These are phyloP conservation scores for Cyphomyrus discorhynchus DNA, from an alignment of 2,113 vertebrate species.

Conservation along the genomic window DNA sequence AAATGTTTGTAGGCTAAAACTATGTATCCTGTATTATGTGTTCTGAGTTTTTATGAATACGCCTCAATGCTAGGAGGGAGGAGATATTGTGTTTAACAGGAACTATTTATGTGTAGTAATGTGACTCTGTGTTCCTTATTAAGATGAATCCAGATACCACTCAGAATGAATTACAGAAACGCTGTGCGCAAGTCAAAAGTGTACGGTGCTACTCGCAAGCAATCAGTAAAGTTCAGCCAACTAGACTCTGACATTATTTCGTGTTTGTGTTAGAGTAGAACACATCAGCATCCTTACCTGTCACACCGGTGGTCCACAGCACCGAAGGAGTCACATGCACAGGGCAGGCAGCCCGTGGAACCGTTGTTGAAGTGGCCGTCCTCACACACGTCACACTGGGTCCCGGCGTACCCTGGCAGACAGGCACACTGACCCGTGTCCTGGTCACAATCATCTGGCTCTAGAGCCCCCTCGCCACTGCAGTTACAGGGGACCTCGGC, in stretches of 20 bases:
- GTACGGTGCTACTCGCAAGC: no score
- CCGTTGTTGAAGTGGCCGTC: constrained; percentile 62
- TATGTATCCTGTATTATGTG: neutral
- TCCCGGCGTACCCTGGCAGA: constrained; percentile 52
- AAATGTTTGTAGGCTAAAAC: neutral
- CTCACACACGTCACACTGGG: constrained; percentile 64
- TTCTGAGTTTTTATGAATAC: neutral
- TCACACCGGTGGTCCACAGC: constrained; percentile 55
- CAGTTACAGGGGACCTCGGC: constrained; percentile 58
- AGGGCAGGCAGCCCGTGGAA: constrained; percentile 60
- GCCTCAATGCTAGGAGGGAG: neutral
- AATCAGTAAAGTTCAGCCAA: no score
- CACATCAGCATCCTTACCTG: constrained; percentile 50
- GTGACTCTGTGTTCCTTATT: no score
- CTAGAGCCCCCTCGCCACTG: constrained; percentile 57
- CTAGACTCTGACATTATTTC: no score
- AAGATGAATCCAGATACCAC: no score
- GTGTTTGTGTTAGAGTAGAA: no score
- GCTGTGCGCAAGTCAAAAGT: no score
- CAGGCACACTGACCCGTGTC: constrained; percentile 61
- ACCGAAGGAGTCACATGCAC: constrained; percentile 62
- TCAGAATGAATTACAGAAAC: no score
- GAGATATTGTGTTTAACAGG: neutral
- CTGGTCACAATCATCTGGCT: constrained; percentile 54
- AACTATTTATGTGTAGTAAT: no score